These are phyloP conservation scores for Lepidurus packardi DNA, from an alignment of 1,140 invertebrate species.

Conservation along the genomic window DNA sequence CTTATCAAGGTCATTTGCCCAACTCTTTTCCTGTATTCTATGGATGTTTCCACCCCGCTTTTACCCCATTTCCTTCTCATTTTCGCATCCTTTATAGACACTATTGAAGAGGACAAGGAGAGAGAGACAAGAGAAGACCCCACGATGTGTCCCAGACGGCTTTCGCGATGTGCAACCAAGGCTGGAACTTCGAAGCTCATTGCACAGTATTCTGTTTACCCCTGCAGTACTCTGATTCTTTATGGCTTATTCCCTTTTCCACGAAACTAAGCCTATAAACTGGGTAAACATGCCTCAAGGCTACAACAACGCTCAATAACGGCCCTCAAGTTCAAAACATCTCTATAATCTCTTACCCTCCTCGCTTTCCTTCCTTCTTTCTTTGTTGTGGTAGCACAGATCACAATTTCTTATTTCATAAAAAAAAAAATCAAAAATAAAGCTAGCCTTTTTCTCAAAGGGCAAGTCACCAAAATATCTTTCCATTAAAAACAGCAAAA, in stretches of 20 bases:
- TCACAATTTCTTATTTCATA: neutral
- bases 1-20: too few relatives aligned
- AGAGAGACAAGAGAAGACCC: neutral
- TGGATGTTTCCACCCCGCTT: too few relatives aligned
- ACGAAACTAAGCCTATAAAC: neutral
- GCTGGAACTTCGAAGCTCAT: neutral
- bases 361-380: neutral
- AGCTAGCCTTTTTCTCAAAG: too few relatives aligned
- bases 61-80: too few relatives aligned
- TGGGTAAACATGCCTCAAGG: neutral
- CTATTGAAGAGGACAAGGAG: too few relatives aligned
- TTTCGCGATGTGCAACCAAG: neutral
- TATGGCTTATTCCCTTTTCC: conserved; percentile 18
- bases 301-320: neutral
- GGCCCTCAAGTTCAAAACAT: conserved; percentile 15
- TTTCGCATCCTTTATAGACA: too few relatives aligned
- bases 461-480: too few relatives aligned
- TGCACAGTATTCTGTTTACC: neutral
- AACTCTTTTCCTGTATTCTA: too few relatives aligned
- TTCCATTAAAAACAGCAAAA: too few relatives aligned
- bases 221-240: neutral
- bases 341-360: conserved; percentile 6
- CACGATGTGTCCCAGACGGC: neutral
- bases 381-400: neutral
- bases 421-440: neutral